Evolutionary conservation across 2,113 vertebrate genomes (phyloP).

Genomic region (Hassar affinis): DNA sequence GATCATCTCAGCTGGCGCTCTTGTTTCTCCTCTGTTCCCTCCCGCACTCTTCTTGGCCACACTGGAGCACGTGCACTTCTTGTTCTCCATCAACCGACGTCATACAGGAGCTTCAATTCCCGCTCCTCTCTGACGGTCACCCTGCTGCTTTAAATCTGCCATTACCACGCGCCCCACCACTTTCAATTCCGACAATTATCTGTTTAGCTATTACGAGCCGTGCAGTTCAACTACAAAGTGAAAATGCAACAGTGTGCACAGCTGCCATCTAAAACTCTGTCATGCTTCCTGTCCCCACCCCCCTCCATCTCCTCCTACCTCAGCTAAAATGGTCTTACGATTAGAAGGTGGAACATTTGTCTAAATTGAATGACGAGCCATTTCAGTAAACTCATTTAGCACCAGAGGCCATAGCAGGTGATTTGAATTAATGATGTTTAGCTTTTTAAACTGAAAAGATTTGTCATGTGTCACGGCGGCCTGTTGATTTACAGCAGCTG

Average conservation of each 20-base stretch:
- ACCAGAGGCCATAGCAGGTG: slow-evolving; percentile 73
- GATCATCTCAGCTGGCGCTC: slow-evolving; percentile 71
- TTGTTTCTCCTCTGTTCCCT: slow-evolving; percentile 47
- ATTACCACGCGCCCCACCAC: slow-evolving; percentile 61
- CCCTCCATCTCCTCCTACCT: slow-evolving; percentile 24
- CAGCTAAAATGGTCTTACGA: slow-evolving; percentile 61
- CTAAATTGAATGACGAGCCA: slow-evolving; percentile 72
- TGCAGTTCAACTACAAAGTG: slow-evolving; percentile 63
- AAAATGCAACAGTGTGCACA: slow-evolving; percentile 50
- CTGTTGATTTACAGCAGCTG: slow-evolving; percentile 72
- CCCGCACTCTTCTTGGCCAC: slow-evolving; percentile 58
- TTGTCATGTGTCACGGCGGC: slow-evolving; percentile 72
- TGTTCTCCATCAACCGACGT: slow-evolving; percentile 58
- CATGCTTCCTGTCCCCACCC: background rate
- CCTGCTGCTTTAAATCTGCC: slow-evolving; percentile 70
- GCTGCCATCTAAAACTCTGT: background rate
- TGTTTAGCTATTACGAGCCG: slow-evolving; percentile 71
- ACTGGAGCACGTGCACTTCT: slow-evolving; percentile 61
- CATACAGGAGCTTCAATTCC: slow-evolving; percentile 68
- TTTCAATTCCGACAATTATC: slow-evolving; percentile 69
- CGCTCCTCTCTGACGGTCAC: slow-evolving; percentile 60
- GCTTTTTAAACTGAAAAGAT: slow-evolving; percentile 74
- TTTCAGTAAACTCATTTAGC: slow-evolving; percentile 75
- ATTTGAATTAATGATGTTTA: slow-evolving; percentile 78
- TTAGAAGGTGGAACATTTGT: slow-evolving; percentile 73